phyloP scores from a whole-genome alignment of 2,888 invertebrate species.

The Himalopsyche kuldschensis region DNA sequence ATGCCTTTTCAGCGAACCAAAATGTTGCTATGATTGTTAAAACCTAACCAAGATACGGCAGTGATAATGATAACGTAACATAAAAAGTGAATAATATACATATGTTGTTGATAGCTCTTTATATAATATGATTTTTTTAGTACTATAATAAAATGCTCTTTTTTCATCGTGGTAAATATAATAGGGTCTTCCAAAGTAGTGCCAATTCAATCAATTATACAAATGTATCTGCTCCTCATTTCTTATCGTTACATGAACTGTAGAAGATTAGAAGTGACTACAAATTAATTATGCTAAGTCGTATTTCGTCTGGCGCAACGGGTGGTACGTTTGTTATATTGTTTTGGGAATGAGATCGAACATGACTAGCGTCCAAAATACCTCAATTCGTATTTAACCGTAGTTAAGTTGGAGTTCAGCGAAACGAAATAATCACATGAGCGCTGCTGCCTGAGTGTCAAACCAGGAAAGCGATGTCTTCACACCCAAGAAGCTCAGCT shows the following conservation, averaged over 20 bases:
- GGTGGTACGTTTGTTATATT: not conserved
- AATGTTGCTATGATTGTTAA: too few species aligned
- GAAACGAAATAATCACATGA: not conserved
- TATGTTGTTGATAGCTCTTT: too few species aligned
- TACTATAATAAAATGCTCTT: too few species aligned
- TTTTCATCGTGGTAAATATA: too few species aligned
- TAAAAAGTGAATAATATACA: too few species aligned
- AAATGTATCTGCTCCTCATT: too few species aligned
- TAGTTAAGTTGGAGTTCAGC: not conserved
- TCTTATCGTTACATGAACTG: not conserved
- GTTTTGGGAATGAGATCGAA: not conserved
- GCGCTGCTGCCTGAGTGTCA: not conserved
- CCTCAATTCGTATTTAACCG: not conserved
- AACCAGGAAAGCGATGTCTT: not conserved
- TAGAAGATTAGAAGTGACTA: not conserved
- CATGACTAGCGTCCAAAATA: not conserved
- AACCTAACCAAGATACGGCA: too few species aligned
- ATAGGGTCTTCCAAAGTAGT: too few species aligned
- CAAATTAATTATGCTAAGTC: not conserved
- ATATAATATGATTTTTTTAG: too few species aligned
- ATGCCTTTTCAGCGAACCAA: too few species aligned
- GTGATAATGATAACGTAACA: too few species aligned
- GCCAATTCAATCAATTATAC: too few species aligned
- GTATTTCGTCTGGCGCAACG: not conserved
- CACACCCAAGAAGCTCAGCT: not conserved